Evolutionary conservation across 2,113 vertebrate species (phyloP), one percentile per base, ranked within the genome.

Genomic region (Phalacrocorax brasilianus): DNA sequence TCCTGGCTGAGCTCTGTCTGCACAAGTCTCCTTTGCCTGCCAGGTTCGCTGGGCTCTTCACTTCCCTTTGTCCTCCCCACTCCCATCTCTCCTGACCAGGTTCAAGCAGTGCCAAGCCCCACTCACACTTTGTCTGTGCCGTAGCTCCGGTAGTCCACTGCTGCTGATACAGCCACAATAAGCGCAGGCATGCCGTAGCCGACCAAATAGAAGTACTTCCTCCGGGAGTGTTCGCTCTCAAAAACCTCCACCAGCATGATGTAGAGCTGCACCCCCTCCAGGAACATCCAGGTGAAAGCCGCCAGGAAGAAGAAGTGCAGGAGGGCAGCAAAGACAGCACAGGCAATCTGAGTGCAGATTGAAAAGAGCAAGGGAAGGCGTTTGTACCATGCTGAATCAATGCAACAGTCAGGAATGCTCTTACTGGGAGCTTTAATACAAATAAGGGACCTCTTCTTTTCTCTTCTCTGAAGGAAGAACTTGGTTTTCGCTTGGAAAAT

Each of bases 211-310:
- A 99, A 99, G 95, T 99, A 99, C 72, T 99, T 99, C 15, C 98
- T 98, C 8, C 99, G 98, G 0, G 99, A 99, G 92, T 99, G 99
- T 76, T 99, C 99, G 0, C 99, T 99, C 98, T 99, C 99, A 6
- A 99, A 99, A 90, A 99, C 99, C 96, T 99, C 99, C 97, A 99
- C 99, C 97, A 99, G 97, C 99, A 99, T 99, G 96, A 99, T 99
- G 97, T 99, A 99, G 58, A 99, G 99, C 97, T 99, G 99, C 68
- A 99, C 99, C 0, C 99, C 99, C 91, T 99, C 99, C 97, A 99
- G 98, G 96, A 99, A 99, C 99, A 99, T 99, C 99, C 99, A 99
- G 1, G 99, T 99, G 98, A 99, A 99, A 40, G 99, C 99, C 8
- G 99, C 99, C 98, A 99, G 97, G 97, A 99, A 99, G 98, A 99